These are phyloP conservation scores for Ctenopoma multispine DNA, from an alignment of 2,797 vertebrate genomes.

Conservation along the genomic window DNA sequence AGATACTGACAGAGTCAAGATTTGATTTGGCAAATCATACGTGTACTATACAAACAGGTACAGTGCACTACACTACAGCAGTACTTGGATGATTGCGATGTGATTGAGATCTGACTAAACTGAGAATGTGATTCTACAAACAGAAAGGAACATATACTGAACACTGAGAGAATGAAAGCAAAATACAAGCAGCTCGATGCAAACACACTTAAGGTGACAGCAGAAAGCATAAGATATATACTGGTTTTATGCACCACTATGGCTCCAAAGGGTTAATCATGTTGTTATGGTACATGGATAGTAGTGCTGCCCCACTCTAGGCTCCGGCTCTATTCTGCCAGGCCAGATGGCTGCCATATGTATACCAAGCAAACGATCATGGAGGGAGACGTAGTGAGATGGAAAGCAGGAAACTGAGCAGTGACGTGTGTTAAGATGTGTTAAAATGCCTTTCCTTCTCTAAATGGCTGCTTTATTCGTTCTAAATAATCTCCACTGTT, in stretches of 20 bases:
- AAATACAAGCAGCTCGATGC: neutral
- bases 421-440: constrained; percentile 60
- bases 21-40: constrained; percentile 36
- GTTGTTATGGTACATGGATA: constrained; percentile 68
- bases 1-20: constrained; percentile 26
- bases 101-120: neutral
- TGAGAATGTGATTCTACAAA: neutral
- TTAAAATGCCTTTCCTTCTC: constrained; percentile 41
- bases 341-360: constrained; percentile 87
- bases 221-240: neutral
- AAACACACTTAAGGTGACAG: neutral
- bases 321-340: constrained; percentile 69
- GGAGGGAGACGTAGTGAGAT: constrained; percentile 52
- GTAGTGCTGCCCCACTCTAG: constrained; percentile 63
- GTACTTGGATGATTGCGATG: constrained; percentile 6
- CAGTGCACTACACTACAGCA: neutral
- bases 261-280: constrained; percentile 74
- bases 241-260: constrained; percentile 5
- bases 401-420: constrained; percentile 62
- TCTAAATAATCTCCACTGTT: constrained; percentile 15
- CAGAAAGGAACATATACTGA: no score
- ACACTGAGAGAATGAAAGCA: neutral
- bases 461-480: constrained; percentile 39
- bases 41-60: constrained; percentile 11
- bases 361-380: constrained; percentile 64